These are phyloP conservation scores for Epinotia brunnichana DNA, from an alignment of 2,888 invertebrate genomes.

Conservation along the genomic window DNA sequence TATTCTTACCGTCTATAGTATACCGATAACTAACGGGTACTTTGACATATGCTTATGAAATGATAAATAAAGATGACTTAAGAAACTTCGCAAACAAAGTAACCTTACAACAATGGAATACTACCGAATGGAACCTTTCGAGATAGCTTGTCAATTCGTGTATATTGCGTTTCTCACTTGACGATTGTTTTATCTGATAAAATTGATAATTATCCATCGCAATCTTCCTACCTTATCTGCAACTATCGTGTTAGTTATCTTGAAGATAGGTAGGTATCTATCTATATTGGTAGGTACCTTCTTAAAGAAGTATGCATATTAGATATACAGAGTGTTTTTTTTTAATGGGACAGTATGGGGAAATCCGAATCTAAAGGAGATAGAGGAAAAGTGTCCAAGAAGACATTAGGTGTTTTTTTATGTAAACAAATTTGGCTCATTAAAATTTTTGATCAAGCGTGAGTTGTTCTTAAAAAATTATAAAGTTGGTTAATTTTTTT, in stretches of 20 bases:
- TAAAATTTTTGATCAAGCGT: no score
- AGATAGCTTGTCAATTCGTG: slow-evolving; percentile 11
- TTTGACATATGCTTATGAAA: neutral
- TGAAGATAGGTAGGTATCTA: slow-evolving; percentile 21
- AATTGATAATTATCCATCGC: slow-evolving; percentile 12
- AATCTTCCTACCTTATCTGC: slow-evolving; percentile 31
- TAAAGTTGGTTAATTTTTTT: no score
- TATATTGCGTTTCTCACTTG: slow-evolving; percentile 14
- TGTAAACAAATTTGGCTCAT: no score
- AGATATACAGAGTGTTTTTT: no score
- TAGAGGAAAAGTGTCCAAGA: no score
- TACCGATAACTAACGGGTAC: no score
- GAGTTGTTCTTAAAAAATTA: no score
- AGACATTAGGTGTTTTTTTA: no score
- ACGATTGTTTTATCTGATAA: slow-evolving; percentile 22
- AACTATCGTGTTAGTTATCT: slow-evolving; percentile 26
- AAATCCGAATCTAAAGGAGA: no score
- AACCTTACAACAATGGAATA: slow-evolving; percentile 12
- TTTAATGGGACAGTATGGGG: no score
- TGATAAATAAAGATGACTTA: neutral
- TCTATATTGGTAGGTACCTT: neutral
- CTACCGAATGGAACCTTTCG: neutral
- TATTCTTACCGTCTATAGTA: no score
- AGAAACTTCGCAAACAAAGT: neutral
- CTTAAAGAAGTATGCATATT: neutral